Conservation (phyloP, 2,113 vertebrate genomes). For the Indicator maculatus region DNA sequence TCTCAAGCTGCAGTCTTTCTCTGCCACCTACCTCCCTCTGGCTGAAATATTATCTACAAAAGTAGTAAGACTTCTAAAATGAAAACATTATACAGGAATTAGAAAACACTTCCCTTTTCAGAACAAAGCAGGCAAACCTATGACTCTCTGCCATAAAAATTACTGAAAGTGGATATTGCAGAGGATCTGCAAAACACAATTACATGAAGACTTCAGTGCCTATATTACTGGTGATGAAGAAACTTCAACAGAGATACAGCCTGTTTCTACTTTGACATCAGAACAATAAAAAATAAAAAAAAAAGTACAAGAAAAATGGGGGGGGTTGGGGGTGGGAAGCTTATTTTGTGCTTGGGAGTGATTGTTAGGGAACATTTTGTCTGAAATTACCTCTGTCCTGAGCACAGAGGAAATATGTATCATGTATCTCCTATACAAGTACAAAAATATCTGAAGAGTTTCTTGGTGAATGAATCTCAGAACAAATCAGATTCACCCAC, state of each 20-base stretch:
- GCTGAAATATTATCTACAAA: slow-evolving; percentile 2
- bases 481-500: not conserved
- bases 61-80: not conserved
- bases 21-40: slow-evolving; percentile 55
- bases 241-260: not conserved
- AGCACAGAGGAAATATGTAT: not conserved
- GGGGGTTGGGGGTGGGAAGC: not conserved
- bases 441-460: not conserved
- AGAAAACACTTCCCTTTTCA: not conserved
- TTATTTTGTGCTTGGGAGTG: not conserved
- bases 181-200: not conserved
- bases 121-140: accelerated
- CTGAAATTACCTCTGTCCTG: not conserved
- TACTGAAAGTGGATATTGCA: not conserved
- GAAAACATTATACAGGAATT: not conserved
- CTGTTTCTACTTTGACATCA: not conserved
- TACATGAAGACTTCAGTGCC: not conserved
- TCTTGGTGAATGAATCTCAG: not conserved
- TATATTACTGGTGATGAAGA: not conserved
- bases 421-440: not conserved
- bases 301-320: not conserved
- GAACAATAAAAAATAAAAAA: not conserved
- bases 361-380: not conserved
- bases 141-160: not conserved
- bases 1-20: slow-evolving; percentile 45